Evolutionary conservation across 2,888 invertebrate species (phyloP).

Genomic region (Dimorphilus gyrociliatus): DNA sequence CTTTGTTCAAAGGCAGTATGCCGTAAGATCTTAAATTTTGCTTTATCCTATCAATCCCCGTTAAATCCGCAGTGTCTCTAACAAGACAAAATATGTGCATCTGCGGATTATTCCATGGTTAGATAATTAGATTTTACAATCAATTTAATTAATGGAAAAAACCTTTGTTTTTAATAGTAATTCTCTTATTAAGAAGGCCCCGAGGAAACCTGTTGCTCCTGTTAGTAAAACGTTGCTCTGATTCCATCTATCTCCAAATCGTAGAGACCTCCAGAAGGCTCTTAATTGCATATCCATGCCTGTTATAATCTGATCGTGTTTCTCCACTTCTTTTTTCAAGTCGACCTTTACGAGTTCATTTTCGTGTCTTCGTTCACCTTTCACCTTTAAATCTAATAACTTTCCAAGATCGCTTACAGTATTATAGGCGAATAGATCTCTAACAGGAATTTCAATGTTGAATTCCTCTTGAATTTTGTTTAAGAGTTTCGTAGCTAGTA

Average conservation of each 20-base stretch:
- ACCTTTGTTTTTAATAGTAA: slow-evolving; percentile 30
- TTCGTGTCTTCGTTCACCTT: slow-evolving; percentile 6
- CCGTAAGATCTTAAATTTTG: slow-evolving; percentile 23
- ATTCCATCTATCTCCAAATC: slow-evolving; percentile 26
- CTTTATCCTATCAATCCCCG: slow-evolving; percentile 18
- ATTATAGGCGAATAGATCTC: slow-evolving; percentile 33
- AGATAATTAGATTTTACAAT: neutral
- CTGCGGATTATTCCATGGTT: slow-evolving; percentile 11
- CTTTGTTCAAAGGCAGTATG: slow-evolving; percentile 16
- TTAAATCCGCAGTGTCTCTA: slow-evolving; percentile 25
- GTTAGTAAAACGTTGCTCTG: slow-evolving; percentile 35
- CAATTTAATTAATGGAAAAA: neutral
- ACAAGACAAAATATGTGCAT: slow-evolving; percentile 32
- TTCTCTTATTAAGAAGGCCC: slow-evolving; percentile 32
- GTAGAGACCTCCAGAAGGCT: slow-evolving; percentile 37
- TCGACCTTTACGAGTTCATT: slow-evolving; percentile 15
- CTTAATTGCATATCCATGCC: slow-evolving; percentile 38
- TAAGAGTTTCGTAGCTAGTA: slow-evolving; percentile 35
- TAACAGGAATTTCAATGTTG: slow-evolving; percentile 23
- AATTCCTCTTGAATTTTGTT: slow-evolving; percentile 20
- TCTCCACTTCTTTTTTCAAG: slow-evolving; percentile 28
- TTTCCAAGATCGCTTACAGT: slow-evolving; percentile 28
- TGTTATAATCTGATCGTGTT: slow-evolving; percentile 25
- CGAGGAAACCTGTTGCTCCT: slow-evolving; percentile 37
- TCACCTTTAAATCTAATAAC: slow-evolving; percentile 20